Conservation (phyloP, 2,797 vertebrate genomes). For the Sternotherus odoratus region DNA sequence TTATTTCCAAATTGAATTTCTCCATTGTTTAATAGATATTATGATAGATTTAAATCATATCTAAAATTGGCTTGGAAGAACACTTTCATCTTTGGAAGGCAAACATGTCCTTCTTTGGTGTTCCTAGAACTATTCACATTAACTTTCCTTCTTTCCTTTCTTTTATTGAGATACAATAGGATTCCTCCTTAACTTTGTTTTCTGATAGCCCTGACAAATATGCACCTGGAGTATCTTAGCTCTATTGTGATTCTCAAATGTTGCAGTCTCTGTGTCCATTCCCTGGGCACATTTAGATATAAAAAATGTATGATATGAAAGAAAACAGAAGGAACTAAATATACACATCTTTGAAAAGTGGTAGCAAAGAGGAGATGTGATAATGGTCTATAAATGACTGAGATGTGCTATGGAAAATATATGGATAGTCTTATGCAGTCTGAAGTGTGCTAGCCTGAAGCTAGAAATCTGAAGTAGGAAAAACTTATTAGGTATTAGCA, state of each 20-base stretch:
- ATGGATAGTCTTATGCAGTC: background rate
- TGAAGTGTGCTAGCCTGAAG: background rate
- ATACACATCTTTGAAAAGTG: background rate
- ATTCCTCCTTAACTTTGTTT: background rate
- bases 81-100: background rate
- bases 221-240: background rate
- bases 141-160: background rate
- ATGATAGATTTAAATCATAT: background rate
- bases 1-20: background rate
- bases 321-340: background rate
- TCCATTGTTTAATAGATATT: background rate
- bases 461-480: background rate
- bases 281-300: background rate
- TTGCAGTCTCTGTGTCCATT: background rate
- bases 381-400: background rate
- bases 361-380: background rate
- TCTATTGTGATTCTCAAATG: background rate
- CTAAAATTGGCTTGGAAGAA: background rate
- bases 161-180: background rate
- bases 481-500: background rate
- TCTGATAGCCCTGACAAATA: background rate
- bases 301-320: background rate
- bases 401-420: background rate
- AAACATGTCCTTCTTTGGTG: background rate
- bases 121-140: background rate